Base-by-base conservation (phyloP, 2,797 vertebrate species). In the Sardinella longiceps region DNA sequence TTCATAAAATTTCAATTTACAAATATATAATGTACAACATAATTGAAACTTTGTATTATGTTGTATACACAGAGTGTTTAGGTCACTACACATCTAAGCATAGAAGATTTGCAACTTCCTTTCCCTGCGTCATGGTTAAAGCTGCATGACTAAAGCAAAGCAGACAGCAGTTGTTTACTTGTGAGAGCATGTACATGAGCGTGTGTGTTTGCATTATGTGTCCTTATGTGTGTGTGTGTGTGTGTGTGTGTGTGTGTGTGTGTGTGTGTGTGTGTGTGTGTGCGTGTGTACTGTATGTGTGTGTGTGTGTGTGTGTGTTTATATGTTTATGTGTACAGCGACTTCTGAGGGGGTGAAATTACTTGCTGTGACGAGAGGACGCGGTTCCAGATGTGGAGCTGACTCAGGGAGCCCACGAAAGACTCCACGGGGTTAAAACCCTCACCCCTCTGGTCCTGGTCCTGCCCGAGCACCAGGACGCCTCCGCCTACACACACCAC, bases 371-470 rank as follows among this genome's bases (percentile, higher is more conserved):
- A 95, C 63, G 96, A 95, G 70, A 99, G 96, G 85, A 97, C 96
- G 28, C 95, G 93, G 91, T 98, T 96, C 98, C 98, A 99, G 90
- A 99, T 97, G 93, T 99, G 98, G 84, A 99, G 96, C 70, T 99
- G 98, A 93, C 98, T 99, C 89, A 99, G 92, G 85, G 97, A 98
- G n/a, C 98, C 98, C 46, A 99, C 97, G 83, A 99, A 99, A 83
- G 98, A 99, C 91, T 99, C 98, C 0, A 98, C 98, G 37, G 98
- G 98, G 89, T 97, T 99, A 92, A 99, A 99, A 80, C 97, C 98
- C 81, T 99, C 97, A 10, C 98, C 98, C 89, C 95, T 97, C 92
- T 96, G 94, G 92, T 99, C 98, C 92, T 99, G 98, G 85, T 99
- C 98, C 93, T 99, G 98, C 87, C 98, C 98, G 82, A 99, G 92